A percentile compares a stretch with the other conserved stretches of the same genome.
Conservation (phyloP, 2,797 vertebrate species). For the Tokudaia tokunoshimensis region DNA sequence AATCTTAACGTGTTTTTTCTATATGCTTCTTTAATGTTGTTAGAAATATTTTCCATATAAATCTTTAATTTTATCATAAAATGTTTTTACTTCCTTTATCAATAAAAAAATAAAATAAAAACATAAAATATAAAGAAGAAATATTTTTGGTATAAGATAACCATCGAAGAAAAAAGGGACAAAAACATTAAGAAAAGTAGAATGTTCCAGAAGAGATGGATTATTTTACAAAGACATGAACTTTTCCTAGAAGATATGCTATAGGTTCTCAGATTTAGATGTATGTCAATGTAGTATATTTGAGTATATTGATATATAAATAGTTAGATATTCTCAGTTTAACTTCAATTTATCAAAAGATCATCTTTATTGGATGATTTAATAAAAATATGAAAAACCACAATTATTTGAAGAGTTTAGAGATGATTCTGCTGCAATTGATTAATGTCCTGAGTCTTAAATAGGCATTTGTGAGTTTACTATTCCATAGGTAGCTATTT, state of each 20-base stretch:
- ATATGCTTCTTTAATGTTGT: too few species aligned
- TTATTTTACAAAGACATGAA: not conserved
- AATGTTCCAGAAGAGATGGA: not conserved
- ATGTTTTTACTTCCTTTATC: too few species aligned
- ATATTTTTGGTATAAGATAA: too few species aligned
- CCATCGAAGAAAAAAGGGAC: not conserved
- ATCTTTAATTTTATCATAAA: too few species aligned
- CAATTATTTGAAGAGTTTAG: not conserved
- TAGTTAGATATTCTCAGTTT: not conserved
- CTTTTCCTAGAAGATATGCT: not conserved
- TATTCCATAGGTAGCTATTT: not conserved
- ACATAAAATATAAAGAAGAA: not conserved
- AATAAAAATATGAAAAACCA: not conserved
- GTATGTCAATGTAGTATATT: not conserved
- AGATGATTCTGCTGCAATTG: conserved; percentile 33
- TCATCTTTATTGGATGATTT: not conserved
- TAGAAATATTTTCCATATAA: too few species aligned
- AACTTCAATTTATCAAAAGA: not conserved
- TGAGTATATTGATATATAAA: not conserved
- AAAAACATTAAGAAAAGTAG: not conserved
- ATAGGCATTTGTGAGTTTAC: not conserved
- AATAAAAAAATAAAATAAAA: too few species aligned
- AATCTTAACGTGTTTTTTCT: too few species aligned
- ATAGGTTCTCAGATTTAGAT: not conserved
- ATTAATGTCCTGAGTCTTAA: not conserved